Conservation (phyloP, 2,797 vertebrate species). For the Carcharodon carcharias region DNA sequence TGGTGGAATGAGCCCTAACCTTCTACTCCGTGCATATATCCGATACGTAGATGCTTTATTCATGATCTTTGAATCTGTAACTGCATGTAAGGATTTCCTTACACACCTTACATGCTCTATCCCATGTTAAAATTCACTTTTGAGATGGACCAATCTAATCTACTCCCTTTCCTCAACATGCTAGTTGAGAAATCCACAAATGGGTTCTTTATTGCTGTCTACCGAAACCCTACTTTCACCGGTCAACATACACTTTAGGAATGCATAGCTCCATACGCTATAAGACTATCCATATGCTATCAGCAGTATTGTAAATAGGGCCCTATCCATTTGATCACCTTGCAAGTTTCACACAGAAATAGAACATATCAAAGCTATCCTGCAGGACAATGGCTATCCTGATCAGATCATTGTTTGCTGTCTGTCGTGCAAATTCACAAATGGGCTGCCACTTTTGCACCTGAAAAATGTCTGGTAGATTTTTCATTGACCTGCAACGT, state of each 20-base stretch:
- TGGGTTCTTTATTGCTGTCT: background rate
- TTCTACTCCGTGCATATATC: too few species aligned
- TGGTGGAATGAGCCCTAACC: background rate
- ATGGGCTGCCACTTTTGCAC: background rate
- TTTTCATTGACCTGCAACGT: background rate
- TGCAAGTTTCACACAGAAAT: background rate
- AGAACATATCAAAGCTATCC: background rate
- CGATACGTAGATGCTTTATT: too few species aligned
- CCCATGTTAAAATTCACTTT: background rate
- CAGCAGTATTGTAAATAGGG: background rate
- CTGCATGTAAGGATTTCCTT: background rate
- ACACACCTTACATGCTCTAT: background rate
- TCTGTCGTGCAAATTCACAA: too few species aligned
- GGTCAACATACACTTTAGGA: background rate
- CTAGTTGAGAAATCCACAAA: background rate
- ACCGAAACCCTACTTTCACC: background rate
- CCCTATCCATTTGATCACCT: background rate
- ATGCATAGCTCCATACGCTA: background rate
- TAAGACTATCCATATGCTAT: background rate
- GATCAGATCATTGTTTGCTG: background rate
- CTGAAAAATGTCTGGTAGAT: background rate
- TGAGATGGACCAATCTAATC: background rate
- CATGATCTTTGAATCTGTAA: background rate
- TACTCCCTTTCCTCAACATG: background rate
- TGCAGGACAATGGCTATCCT: background rate